Base-by-base conservation (phyloP, 2,113 vertebrate genomes). In the Pedionomus torquatus region DNA sequence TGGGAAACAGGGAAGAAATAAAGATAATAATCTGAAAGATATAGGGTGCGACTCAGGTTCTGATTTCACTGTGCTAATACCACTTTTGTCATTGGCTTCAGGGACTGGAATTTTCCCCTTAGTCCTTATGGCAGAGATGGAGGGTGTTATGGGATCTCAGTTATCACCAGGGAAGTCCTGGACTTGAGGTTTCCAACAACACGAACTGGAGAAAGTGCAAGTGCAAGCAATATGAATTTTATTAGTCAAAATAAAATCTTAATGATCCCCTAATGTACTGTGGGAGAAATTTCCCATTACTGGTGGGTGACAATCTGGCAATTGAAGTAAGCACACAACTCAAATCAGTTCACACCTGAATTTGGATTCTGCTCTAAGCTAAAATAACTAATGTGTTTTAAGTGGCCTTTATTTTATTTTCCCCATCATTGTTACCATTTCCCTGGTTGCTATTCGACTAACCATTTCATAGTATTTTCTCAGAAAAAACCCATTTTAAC, bases 231-330 rank as follows among this genome's bases (percentile, higher is more conserved):
- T 64, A 64, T n/a, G 24, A 43, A 7, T 19, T 94, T 14, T 78
- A 75, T 28, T 71, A 39, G 64, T 60, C 43, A 89, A 93, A 95
- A 84, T 51, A 80, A 90, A 81, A 93, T 78, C 55, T 68, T 89
- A 89, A 90, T 74, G 65, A 95, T 24, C 20, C 71, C 17, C 65
- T 83, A 30, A 75, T 28, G 14, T 51, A 66, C 68, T 75, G 9
- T 26, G 23, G 26, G 69, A 90, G 26, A 89, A 68, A 60, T 71
- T 90, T 77, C 39, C 54, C 46, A 7, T 63, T 85, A 79, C 19
- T 83, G 24, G 9, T 70, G 46, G 23, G 12, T 86, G 66, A 54
- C 74, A 72, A 90, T 30, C 63, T 51, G 23, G 71, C 23, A 88
- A 95, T 12, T 60, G 9, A 89, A 86, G 18, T 37, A 86, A 83